These are phyloP conservation scores for Caenorhabditis virilis DNA, from an alignment of 2,888 invertebrate genomes.

Conservation along the genomic window DNA sequence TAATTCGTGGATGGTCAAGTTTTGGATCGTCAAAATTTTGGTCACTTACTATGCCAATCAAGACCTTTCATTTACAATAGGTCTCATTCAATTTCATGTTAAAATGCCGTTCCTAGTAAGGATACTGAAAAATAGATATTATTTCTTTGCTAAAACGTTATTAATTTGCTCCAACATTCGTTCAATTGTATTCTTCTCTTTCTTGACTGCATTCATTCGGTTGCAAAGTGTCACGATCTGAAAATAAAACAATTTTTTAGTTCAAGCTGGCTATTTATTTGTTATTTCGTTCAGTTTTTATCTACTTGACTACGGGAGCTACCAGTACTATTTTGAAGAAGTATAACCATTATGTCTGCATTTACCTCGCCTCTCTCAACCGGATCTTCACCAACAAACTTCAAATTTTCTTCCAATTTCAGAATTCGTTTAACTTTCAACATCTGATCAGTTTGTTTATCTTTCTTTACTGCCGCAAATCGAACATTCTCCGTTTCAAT, in stretches of 20 bases:
- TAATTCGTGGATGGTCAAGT: too few species aligned
- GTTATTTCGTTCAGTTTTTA: too few species aligned
- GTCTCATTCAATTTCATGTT: too few species aligned
- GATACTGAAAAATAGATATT: too few species aligned
- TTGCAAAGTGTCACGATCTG: neutral
- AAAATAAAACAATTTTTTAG: neutral
- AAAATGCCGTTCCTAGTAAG: too few species aligned
- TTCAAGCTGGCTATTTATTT: neutral
- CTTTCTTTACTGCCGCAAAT: constrained; percentile 29
- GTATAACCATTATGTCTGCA: too few species aligned
- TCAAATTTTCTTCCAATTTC: constrained; percentile 20
- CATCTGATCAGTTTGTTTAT: constrained; percentile 20
- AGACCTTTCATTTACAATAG: too few species aligned
- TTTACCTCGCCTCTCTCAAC: constrained; percentile 15
- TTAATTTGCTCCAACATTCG: neutral
- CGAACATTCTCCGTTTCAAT: constrained; percentile 27
- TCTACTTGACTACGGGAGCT: too few species aligned
- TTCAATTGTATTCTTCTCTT: neutral
- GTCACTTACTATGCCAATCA: too few species aligned
- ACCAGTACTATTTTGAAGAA: too few species aligned
- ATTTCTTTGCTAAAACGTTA: neutral
- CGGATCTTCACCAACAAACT: constrained; percentile 14
- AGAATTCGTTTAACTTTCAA: constrained; percentile 17
- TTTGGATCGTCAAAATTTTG: too few species aligned
- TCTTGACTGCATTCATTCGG: neutral